Evolutionary conservation across 2,797 vertebrate species (phyloP).

Genomic region (Rhinophrynus dorsalis): DNA sequence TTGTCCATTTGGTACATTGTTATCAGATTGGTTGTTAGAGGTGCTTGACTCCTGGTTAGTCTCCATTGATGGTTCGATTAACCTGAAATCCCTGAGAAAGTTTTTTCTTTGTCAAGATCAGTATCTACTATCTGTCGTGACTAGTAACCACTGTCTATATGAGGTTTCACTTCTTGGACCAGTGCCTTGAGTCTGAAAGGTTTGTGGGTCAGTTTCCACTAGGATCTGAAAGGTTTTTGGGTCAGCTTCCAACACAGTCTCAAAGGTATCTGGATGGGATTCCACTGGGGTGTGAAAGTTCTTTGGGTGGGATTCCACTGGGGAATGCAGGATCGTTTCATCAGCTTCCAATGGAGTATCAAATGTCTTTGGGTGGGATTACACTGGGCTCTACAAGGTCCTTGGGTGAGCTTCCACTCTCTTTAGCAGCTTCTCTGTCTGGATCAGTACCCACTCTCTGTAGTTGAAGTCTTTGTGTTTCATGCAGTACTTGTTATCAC

Average conservation of each 20-base stretch:
- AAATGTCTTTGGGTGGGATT: neutral
- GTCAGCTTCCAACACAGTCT: neutral
- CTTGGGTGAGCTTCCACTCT: too few species aligned
- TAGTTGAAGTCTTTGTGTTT: too few species aligned
- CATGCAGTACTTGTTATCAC: too few species aligned
- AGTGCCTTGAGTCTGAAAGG: too few species aligned
- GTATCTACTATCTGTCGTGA: too few species aligned
- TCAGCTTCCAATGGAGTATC: neutral
- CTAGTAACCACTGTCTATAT: neutral
- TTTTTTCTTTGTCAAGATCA: too few species aligned
- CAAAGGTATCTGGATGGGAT: neutral
- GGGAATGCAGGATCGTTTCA: neutral
- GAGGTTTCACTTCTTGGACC: too few species aligned
- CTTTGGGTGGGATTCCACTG: neutral
- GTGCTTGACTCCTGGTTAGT: neutral
- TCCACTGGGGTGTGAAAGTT: neutral
- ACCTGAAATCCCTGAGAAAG: too few species aligned
- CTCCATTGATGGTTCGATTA: too few species aligned
- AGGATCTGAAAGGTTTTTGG: neutral
- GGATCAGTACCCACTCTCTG: too few species aligned
- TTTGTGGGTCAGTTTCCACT: neutral
- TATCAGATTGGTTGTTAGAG: neutral
- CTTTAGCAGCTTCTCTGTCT: too few species aligned
- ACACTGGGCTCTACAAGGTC: too few species aligned
- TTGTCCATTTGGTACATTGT: neutral